Conservation (phyloP, 2,888 invertebrate genomes). For the Cataglyphis cursor region DNA sequence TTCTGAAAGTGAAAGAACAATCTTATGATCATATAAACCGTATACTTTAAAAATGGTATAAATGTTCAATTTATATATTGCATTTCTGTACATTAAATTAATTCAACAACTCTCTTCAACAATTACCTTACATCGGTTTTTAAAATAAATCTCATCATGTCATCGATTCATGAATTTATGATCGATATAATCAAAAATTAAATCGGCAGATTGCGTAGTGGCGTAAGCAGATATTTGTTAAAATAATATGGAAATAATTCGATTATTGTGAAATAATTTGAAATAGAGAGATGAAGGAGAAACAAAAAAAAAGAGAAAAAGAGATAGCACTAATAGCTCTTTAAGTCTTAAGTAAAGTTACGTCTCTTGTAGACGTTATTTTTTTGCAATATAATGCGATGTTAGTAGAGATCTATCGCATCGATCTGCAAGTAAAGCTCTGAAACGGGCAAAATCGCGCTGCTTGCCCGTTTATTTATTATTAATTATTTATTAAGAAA, state of each 20-base stretch:
- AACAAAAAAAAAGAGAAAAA: not conserved
- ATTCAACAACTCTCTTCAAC: not conserved
- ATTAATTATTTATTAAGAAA: not conserved
- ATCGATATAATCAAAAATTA: not conserved
- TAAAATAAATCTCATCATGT: not conserved
- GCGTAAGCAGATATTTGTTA: constrained; percentile 3
- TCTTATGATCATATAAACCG: not conserved
- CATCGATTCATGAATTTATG: constrained; percentile 19
- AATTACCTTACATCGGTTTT: not conserved
- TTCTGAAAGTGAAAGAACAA: constrained; percentile 66
- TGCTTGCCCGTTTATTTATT: not conserved
- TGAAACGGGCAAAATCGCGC: constrained; percentile 44
- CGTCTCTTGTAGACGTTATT: not conserved
- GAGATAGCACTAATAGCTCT: not conserved
- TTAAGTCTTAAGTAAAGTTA: constrained; percentile 25
- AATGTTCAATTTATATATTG: not conserved
- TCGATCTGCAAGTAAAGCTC: constrained; percentile 64
- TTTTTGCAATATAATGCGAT: constrained; percentile 29
- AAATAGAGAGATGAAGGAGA: not conserved
- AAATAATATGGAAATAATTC: constrained; percentile 1
- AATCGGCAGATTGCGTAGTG: not conserved
- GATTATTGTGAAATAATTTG: constrained; percentile 4
- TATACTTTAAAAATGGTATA: not conserved
- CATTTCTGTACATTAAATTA: not conserved
- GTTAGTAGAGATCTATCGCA: constrained; percentile 36